These are phyloP conservation scores for Colinus virginianus DNA, from an alignment of 2,113 vertebrate species.

Conservation along the genomic window DNA sequence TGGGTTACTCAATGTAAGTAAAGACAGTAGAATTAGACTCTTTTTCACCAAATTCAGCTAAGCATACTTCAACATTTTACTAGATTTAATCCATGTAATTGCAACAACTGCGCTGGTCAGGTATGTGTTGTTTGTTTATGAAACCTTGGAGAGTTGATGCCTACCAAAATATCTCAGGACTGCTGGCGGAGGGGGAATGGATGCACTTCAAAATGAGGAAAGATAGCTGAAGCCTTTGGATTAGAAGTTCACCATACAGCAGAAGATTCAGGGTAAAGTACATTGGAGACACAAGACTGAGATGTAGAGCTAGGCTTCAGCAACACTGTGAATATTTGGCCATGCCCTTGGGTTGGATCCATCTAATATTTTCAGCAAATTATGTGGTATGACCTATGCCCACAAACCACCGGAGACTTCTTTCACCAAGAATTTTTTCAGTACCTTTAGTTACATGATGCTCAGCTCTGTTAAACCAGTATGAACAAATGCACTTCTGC, in stretches of 20 bases:
- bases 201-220: not conserved
- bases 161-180: not conserved
- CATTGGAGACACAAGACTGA: rapidly evolving
- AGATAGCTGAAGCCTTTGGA: not conserved
- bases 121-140: too few relatives aligned
- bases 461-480: not conserved
- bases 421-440: not conserved
- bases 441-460: not conserved
- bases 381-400: rapidly evolving
- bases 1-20: not conserved
- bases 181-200: not conserved
- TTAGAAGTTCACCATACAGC: not conserved
- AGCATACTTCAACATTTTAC: not conserved
- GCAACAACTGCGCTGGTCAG: not conserved
- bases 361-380: not conserved
- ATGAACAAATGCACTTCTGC: rapidly evolving
- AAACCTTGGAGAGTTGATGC: not conserved
- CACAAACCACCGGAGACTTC: not conserved
- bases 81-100: not conserved
- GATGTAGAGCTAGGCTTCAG: not conserved
- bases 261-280: not conserved
- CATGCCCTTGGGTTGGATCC: not conserved
- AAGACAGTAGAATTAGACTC: not conserved
- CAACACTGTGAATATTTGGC: not conserved
- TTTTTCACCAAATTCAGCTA: not conserved